These are phyloP conservation scores for Boloria selene DNA, from an alignment of 2,888 invertebrate genomes.

Conservation along the genomic window DNA sequence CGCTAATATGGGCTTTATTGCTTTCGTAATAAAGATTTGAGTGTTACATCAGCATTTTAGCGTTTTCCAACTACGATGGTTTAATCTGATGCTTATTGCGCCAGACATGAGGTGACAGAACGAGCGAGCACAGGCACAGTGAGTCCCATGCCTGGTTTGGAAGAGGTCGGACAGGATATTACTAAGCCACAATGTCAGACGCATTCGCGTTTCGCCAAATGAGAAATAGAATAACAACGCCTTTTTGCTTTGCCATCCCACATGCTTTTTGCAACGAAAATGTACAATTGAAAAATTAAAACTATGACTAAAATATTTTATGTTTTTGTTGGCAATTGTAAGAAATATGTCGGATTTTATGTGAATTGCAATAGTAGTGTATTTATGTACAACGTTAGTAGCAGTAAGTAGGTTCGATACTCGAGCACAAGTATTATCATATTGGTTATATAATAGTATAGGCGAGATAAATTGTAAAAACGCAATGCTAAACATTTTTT, in stretches of 20 bases:
- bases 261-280: background rate
- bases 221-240: constrained; percentile 65
- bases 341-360: too few relatives aligned
- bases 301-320: too few relatives aligned
- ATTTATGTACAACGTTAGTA: too few relatives aligned
- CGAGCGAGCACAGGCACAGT: constrained; percentile 47
- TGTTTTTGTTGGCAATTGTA: too few relatives aligned
- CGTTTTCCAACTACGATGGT: constrained; percentile 22
- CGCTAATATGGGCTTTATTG: constrained; percentile 73
- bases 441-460: too few relatives aligned
- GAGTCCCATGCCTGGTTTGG: constrained; percentile 47
- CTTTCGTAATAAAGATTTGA: constrained; percentile 73
- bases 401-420: too few relatives aligned
- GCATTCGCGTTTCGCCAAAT: constrained; percentile 71
- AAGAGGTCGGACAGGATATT: constrained; percentile 76
- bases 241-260: constrained; percentile 24
- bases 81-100: constrained; percentile 47
- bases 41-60: constrained; percentile 46
- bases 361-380: too few relatives aligned
- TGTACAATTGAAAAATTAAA: constrained; percentile 1
- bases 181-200: constrained; percentile 71
- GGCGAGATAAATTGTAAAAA: too few relatives aligned
- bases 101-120: constrained; percentile 41
- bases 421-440: too few relatives aligned
- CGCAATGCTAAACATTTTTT: too few relatives aligned